These are phyloP conservation scores for Heliconius congener DNA, from an alignment of 1,140 invertebrate genomes.

Conservation along the genomic window DNA sequence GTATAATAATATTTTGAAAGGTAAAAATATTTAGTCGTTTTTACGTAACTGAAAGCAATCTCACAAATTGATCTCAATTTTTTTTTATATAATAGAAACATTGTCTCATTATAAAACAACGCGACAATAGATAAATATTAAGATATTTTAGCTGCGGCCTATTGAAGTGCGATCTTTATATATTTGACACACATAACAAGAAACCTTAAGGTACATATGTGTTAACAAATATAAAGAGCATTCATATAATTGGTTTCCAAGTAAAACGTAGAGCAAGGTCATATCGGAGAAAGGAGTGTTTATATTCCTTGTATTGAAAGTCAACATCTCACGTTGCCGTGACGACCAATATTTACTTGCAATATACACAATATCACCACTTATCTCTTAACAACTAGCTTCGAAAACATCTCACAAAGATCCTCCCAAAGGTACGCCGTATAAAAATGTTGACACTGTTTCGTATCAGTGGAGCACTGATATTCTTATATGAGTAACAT, in stretches of 20 bases:
- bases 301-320: constrained; percentile 70
- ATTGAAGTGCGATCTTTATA: constrained; percentile 6
- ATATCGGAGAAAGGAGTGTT: constrained; percentile 55
- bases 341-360: constrained; percentile 73
- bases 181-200: neutral
- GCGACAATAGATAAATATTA: neutral
- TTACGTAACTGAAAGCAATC: too few relatives aligned
- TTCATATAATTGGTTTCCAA: constrained; percentile 35
- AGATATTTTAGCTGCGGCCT: neutral
- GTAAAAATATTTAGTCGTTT: neutral
- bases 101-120: neutral
- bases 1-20: neutral
- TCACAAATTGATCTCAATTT: neutral
- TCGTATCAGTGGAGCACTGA: constrained; percentile 48
- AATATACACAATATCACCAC: constrained; percentile 78
- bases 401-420: constrained; percentile 62
- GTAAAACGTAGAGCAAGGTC: constrained; percentile 43
- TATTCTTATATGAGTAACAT: constrained; percentile 2
- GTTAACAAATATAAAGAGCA: constrained; percentile 8
- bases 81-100: neutral
- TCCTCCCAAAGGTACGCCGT: constrained; percentile 53
- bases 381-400: constrained; percentile 73
- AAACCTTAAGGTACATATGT: neutral
- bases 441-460: constrained; percentile 56
- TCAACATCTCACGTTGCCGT: constrained; percentile 76